A percentile compares a stretch with the other conserved stretches of the same genome.
These are phyloP conservation scores for Torymus auratus DNA, from an alignment of 2,888 invertebrate genomes.

Conservation along the genomic window DNA sequence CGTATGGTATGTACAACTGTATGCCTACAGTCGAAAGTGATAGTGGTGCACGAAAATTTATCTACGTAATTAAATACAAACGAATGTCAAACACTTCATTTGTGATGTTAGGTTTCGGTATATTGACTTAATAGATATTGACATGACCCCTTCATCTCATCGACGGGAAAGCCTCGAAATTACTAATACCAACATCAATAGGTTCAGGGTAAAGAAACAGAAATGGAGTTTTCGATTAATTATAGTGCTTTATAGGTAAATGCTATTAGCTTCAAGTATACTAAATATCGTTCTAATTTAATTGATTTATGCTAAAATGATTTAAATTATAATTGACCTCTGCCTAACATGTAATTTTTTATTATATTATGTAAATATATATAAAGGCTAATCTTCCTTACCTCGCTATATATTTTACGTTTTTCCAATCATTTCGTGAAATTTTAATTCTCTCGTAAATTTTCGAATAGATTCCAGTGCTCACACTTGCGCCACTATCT, in stretches of 20 bases:
- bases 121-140: constrained; percentile 30
- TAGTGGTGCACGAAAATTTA: constrained; percentile 27
- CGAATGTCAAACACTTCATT: constrained; percentile 45
- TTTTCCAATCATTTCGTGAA: background rate
- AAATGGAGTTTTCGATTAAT: constrained; percentile 24
- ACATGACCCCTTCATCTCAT: constrained; percentile 19
- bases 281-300: constrained; percentile 4
- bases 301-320: background rate
- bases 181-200: background rate
- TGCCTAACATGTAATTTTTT: too few species aligned
- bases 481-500: constrained; percentile 14
- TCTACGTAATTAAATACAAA: constrained; percentile 41
- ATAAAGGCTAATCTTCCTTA: too few species aligned
- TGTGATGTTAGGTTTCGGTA: constrained; percentile 33
- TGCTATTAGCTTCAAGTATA: constrained; percentile 14
- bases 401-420: too few species aligned
- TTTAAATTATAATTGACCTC: background rate
- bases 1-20: too few species aligned
- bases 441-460: constrained; percentile 14
- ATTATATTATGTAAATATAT: too few species aligned
- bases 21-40: background rate
- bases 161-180: background rate
- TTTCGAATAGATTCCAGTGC: background rate
- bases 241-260: constrained; percentile 8
- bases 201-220: too few species aligned